Evolutionary conservation across 2,797 vertebrate species (phyloP).

Genomic region (Naso thynnoides): DNA sequence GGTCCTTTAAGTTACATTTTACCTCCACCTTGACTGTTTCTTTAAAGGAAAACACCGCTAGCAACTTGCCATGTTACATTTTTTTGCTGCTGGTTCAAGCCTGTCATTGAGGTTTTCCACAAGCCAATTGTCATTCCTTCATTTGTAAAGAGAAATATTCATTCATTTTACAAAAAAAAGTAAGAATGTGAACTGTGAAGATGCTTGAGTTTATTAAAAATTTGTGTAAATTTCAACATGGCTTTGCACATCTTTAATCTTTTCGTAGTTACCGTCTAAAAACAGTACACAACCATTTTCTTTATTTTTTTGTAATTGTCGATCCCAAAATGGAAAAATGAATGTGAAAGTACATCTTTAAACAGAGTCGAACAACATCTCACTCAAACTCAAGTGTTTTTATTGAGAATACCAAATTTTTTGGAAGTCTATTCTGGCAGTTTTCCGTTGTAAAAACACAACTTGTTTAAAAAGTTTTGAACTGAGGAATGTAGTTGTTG

Average conservation of each 20-base stretch:
- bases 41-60: background rate
- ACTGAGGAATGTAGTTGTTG: background rate
- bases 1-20: background rate
- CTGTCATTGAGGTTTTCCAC: background rate
- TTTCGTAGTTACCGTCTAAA: background rate
- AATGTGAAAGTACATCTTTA: too few relatives aligned
- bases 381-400: too few relatives aligned
- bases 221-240: background rate
- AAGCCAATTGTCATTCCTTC: background rate
- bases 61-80: background rate
- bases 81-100: background rate
- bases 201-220: slow-evolving; percentile 35
- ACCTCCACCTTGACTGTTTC: background rate
- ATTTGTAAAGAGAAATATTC: background rate
- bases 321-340: too few relatives aligned
- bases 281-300: background rate
- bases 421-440: too few relatives aligned
- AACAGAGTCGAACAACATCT: too few relatives aligned
- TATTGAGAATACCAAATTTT: too few relatives aligned
- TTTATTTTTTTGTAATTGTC: too few relatives aligned
- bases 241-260: background rate
- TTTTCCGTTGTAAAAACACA: too few relatives aligned
- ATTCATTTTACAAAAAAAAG: background rate
- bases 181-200: slow-evolving; percentile 14
- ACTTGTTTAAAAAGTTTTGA: too few relatives aligned